Conservation (phyloP, 2,797 vertebrate genomes). For the Anabacerthia variegaticeps region DNA sequence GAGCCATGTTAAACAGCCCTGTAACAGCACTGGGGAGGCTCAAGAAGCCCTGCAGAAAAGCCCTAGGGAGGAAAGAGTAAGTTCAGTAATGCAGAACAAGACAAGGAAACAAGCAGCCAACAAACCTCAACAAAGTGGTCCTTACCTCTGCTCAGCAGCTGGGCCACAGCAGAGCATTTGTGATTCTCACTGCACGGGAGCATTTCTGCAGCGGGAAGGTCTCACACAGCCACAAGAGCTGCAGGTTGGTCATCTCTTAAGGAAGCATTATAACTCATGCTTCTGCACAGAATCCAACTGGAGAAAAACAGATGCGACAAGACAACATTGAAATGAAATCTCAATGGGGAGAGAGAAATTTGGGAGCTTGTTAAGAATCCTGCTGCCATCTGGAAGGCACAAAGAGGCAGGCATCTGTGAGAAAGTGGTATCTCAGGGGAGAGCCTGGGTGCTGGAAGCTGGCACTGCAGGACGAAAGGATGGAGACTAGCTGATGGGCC, state of each 20-base stretch:
- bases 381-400: conserved; percentile 58
- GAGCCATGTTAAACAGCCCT: background rate
- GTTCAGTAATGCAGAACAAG: background rate
- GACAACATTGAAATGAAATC: conserved; percentile 30
- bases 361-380: conserved; percentile 51
- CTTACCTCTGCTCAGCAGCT: background rate
- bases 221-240: background rate
- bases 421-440: conserved; percentile 42
- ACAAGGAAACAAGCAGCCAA: background rate
- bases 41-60: background rate
- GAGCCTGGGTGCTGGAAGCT: background rate
- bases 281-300: background rate
- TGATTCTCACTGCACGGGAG: background rate
- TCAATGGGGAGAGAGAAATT: background rate
- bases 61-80: background rate
- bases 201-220: background rate
- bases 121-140: background rate
- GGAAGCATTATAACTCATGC: background rate
- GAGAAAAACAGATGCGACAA: conserved; percentile 55
- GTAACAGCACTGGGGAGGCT: background rate
- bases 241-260: background rate
- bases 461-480: background rate
- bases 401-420: background rate
- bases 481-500: background rate
- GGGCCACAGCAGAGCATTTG: background rate